These are phyloP conservation scores for Pocillopora meandrina DNA, from an alignment of 92 coral and sea anemone genomes.

Conservation along the genomic window DNA sequence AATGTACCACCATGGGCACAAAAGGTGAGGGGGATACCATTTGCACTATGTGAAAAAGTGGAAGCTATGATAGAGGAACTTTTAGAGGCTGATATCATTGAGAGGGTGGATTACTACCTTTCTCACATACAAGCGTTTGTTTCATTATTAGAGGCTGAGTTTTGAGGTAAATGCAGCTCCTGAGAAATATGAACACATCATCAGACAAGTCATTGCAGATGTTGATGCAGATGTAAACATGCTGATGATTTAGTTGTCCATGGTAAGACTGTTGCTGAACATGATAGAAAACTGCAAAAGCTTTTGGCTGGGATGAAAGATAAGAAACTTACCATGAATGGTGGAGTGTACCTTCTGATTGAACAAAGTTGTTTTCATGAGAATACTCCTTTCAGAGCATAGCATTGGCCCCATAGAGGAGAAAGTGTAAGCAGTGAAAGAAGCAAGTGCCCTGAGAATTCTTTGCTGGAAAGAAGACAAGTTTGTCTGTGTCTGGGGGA, in stretches of 20 bases:
- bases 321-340: conserved; percentile 57
- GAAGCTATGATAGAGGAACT: conserved; percentile 44
- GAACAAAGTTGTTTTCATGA: conserved; percentile 65
- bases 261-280: conserved; percentile 37
- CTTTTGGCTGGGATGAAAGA: conserved; percentile 47
- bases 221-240: conserved; percentile 33
- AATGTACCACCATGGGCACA: conserved; percentile 51
- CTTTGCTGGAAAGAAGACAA: conserved; percentile 24
- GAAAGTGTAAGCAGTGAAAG: conserved; percentile 57
- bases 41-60: conserved; percentile 50
- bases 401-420: conserved; percentile 65
- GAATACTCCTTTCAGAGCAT: conserved; percentile 47
- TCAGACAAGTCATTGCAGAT: conserved; percentile 42
- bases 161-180: conserved; percentile 53
- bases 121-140: conserved; percentile 40
- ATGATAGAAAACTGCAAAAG: conserved; percentile 44
- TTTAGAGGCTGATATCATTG: conserved; percentile 46
- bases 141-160: conserved; percentile 39
- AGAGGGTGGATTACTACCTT: conserved; percentile 57
- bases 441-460: conserved; percentile 38
- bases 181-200: conserved; percentile 58
- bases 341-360: conserved; percentile 57
- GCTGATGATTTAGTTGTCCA: conserved; percentile 46
- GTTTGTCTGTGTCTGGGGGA: not conserved
- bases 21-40: conserved; percentile 45